Evolutionary conservation across 2,888 invertebrate species (phyloP).

Genomic region (Scelioninae gen. 1): DNA sequence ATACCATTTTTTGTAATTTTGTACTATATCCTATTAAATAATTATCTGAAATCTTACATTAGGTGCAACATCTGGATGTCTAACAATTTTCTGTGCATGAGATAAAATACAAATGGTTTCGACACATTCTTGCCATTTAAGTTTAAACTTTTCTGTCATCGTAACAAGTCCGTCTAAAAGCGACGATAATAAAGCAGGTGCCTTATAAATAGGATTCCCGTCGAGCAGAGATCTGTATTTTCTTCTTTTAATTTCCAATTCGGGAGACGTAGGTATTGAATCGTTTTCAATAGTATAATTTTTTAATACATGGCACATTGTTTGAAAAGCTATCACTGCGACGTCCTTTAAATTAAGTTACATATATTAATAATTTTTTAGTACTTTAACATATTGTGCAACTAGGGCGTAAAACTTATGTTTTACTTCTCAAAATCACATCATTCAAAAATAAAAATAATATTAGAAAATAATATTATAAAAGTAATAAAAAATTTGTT

Average conservation of each 20-base stretch:
- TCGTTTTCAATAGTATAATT: slow-evolving; percentile 76
- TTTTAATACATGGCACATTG: slow-evolving; percentile 80
- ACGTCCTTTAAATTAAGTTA: slow-evolving; percentile 75
- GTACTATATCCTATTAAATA: no score
- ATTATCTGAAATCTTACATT: slow-evolving; percentile 81
- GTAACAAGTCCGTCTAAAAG: slow-evolving; percentile 88
- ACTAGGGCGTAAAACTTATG: no score
- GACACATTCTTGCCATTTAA: slow-evolving; percentile 91
- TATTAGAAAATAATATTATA: no score
- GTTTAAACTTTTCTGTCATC: slow-evolving; percentile 88
- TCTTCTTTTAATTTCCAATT: slow-evolving; percentile 56
- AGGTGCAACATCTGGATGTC: slow-evolving; percentile 85
- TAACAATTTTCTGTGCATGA: slow-evolving; percentile 85
- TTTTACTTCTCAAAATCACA: no score
- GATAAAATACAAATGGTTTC: slow-evolving; percentile 89
- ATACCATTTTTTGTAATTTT: no score
- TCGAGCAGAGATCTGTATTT: slow-evolving; percentile 76
- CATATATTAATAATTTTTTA: no score
- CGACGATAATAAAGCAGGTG: slow-evolving; percentile 87
- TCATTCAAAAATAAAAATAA: no score
- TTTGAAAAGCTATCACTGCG: slow-evolving; percentile 82
- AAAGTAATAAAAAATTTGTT: no score
- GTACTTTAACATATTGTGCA: no score
- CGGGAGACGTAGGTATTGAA: slow-evolving; percentile 5
- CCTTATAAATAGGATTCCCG: slow-evolving; percentile 84